Evolutionary conservation across 2,888 invertebrate species (phyloP), one percentile per base, ranked within the genome.

Genomic region (Dicycla oo): DNA sequence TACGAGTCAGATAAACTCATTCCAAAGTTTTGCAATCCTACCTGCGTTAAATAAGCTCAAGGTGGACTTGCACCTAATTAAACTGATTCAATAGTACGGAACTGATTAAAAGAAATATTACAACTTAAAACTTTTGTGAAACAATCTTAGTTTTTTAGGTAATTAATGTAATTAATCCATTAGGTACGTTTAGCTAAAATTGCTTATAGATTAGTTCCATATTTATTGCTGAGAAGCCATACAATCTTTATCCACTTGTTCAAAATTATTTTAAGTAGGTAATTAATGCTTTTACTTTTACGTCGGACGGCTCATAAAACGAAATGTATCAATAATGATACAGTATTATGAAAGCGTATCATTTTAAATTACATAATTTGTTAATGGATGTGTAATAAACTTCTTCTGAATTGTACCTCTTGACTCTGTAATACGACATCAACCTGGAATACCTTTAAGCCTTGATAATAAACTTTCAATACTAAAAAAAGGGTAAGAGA

Each of bases 21-120:
- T 26, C 18, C 20, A 62, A 79, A 53, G 45, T 80, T 43, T 64
- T 53, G 81, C 63, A 80, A 84, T 65, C 23, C 60, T 54, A 53
- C 49, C 38, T 26, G 38, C 53, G 34, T 54, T 57, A 30, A 78
- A 79, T 75, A 77, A 71, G 69, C 71, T 73, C 86, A 86, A 85
- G 83, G 86, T 73, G 49, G 74, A 75, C 79, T 62, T 75, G 81
- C 75, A 72, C 77, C 82, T 81, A 84, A 87, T 82, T 71, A 77
- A 80, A 78, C 67, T 63, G n/a, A 83, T 80, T 83, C 81, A 85
- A 80, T 69, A 67, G 56, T 34, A 70, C 61, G 69, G 67, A 81
- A 80, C 69, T 71, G 66, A 51, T 69, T 68, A 43, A 56, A 69
- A 76, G 38, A 69, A 76, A 79, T 75, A 69, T 65, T 63, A 20